Percentiles rank a stretch among this genome's conserved stretches.
Evolutionary conservation across 1,140 invertebrate genomes (phyloP).

Genomic region (Trichogramma pretiosum): DNA sequence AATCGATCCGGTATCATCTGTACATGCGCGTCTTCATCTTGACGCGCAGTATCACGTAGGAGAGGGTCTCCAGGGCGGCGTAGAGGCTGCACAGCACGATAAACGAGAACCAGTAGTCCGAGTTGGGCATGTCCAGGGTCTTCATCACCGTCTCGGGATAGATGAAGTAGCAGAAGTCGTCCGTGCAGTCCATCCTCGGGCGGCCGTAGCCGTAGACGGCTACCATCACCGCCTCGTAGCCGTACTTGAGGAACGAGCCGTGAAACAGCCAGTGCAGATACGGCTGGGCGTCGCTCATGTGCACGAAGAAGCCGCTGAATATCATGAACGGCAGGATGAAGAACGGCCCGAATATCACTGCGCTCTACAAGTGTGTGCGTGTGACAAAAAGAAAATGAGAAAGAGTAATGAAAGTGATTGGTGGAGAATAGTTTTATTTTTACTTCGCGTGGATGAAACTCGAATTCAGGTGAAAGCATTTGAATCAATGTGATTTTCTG

Average conservation of each 20-base stretch:
- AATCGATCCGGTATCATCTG: too few relatives aligned
- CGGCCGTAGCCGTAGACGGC: slow-evolving; percentile 60
- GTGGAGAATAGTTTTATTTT: too few relatives aligned
- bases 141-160: slow-evolving; percentile 60
- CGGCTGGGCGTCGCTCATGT: slow-evolving; percentile 67
- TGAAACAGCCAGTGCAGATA: slow-evolving; percentile 79
- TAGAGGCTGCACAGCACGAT: slow-evolving; percentile 52
- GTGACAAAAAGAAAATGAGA: too few relatives aligned
- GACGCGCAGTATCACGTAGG: slow-evolving; percentile 57
- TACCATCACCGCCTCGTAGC: slow-evolving; percentile 59
- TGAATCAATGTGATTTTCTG: too few relatives aligned
- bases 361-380: too few relatives aligned
- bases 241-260: slow-evolving; percentile 70
- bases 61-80: slow-evolving; percentile 51
- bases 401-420: too few relatives aligned
- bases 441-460: too few relatives aligned
- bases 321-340: slow-evolving; percentile 76
- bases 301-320: slow-evolving; percentile 87
- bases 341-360: slow-evolving; percentile 76
- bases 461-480: too few relatives aligned
- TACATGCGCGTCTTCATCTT: slow-evolving; percentile 54
- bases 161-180: slow-evolving; percentile 60
- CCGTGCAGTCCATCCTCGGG: slow-evolving; percentile 52
- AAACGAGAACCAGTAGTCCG: slow-evolving; percentile 56
- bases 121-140: slow-evolving; percentile 62